Evolutionary conservation across 2,113 vertebrate species (phyloP), one percentile per base, ranked within the genome.

Genomic region (Mobula birostris): DNA sequence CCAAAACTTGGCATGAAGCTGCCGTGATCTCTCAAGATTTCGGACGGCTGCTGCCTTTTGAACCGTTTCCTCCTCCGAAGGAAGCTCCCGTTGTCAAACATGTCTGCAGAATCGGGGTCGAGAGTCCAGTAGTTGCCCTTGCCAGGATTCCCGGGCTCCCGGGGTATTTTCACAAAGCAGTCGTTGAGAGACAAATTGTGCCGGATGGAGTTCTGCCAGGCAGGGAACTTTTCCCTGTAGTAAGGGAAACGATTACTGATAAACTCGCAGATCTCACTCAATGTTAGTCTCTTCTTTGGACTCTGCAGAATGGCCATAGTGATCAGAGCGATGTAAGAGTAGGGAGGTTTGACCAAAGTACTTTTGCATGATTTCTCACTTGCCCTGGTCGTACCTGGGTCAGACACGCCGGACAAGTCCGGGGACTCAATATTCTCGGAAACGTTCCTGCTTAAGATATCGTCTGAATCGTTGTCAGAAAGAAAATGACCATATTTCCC

Each of bases 261-360:
- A 95, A 99, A 99, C 96, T 99, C 98, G 95, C 98, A 99, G 97
- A 99, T 99, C 96, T 98, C 98, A 87, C 98, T 99, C 82, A 99
- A 97, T 32, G 98, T 99, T 92, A 99, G 97, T 0, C 98, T 96
- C 94, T 99, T 99, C 96, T 99, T 98, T 94, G 98, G 98, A 96
- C 98, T 99, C 97, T 99, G 98, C 95, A 99, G 97, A 96, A 99
- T 98, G 95, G 98, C 97, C 98, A 99, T 99, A 94, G 98, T 99
- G 97, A 99, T 99, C 94, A 99, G 97, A 32, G 98, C 98, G 94
- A 99, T 99, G 96, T 99, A 99, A 0, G 98, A 99, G 95, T 99
- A 99, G 0, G 98, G 98, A 0, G 98, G 97, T 96, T 95, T 97
- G 94, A 97, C 98, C 83, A 99, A 96, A 0, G 98, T 97, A 15